Evolutionary conservation across 2,888 invertebrate species (phyloP).

Genomic region (Liposcelis brunnea): DNA sequence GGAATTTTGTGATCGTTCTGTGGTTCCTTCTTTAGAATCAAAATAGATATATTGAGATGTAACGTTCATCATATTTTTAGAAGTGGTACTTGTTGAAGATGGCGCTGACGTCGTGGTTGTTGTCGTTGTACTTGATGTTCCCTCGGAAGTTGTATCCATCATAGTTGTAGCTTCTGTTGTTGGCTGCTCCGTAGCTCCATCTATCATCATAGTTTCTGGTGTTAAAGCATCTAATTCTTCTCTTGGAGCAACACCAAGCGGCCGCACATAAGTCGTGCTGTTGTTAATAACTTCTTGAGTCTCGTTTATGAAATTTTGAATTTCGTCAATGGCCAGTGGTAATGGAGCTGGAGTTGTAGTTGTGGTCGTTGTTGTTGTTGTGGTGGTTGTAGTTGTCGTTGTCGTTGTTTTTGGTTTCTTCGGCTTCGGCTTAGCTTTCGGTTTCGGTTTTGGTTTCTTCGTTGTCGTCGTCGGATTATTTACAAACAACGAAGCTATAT

Average conservation of each 20-base stretch:
- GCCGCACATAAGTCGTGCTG: background rate
- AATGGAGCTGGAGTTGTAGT: conserved; percentile 16
- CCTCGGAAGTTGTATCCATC: too few species aligned
- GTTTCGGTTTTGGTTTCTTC: conserved; percentile 14
- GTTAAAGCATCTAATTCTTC: conserved; percentile 3
- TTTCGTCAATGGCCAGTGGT: background rate
- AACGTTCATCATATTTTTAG: conserved; percentile 16
- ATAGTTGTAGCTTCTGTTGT: background rate
- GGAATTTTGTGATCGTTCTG: background rate
- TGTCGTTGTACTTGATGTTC: background rate
- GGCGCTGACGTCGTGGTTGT: conserved; percentile 9
- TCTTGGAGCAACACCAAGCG: background rate
- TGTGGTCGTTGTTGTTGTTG: conserved; percentile 14
- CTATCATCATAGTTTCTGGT: background rate
- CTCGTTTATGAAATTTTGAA: background rate
- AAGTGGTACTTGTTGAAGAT: conserved; percentile 15
- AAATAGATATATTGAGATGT: conserved; percentile 16
- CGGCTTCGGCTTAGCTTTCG: conserved; percentile 18
- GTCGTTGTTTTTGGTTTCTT: conserved; percentile 15
- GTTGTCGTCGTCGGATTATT: conserved; percentile 13
- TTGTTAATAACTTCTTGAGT: background rate
- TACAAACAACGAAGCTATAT: background rate
- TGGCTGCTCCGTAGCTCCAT: too few species aligned
- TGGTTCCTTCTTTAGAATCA: conserved; percentile 14
- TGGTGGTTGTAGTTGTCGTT: conserved; percentile 15